Percentiles rank a stretch among this genome's conserved stretches.
Evolutionary conservation across 2,797 vertebrate species (phyloP).

Genomic region (Xiphophorus birchmanni): DNA sequence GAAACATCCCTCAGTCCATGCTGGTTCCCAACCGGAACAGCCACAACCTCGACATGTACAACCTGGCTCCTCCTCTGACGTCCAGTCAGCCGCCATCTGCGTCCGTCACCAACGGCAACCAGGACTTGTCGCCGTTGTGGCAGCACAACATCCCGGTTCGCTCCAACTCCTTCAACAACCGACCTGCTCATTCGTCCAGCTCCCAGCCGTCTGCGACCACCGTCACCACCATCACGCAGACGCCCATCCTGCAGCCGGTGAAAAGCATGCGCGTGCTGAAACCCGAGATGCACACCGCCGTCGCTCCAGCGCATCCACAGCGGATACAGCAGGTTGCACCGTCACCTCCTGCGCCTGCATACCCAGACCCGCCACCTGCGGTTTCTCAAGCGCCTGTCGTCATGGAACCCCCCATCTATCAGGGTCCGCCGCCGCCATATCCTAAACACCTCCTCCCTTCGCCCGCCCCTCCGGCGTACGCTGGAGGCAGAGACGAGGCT

Average conservation of each 20-base stretch:
- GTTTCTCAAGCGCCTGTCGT: slow-evolving; percentile 78
- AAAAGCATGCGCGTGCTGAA: slow-evolving; percentile 96
- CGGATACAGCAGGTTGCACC: slow-evolving; percentile 85
- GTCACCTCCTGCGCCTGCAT: slow-evolving; percentile 70
- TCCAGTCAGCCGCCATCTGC: slow-evolving; percentile 82
- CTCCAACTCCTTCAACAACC: slow-evolving; percentile 95
- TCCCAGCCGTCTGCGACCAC: slow-evolving; percentile 94
- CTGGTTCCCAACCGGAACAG: slow-evolving; percentile 92
- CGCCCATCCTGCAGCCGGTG: slow-evolving; percentile 93
- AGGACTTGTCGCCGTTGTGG: slow-evolving; percentile 87
- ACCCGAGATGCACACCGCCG: slow-evolving; percentile 93
- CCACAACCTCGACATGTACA: slow-evolving; percentile 93
- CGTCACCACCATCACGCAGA: slow-evolving; percentile 94
- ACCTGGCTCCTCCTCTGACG: slow-evolving; percentile 78
- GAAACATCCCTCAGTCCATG: slow-evolving; percentile 86
- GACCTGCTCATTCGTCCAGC: slow-evolving; percentile 81
- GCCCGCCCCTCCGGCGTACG: slow-evolving; percentile 80
- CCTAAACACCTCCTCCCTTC: slow-evolving; percentile 91
- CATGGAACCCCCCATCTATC: slow-evolving; percentile 91
- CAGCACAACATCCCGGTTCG: slow-evolving; percentile 86
- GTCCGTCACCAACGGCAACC: slow-evolving; percentile 81
- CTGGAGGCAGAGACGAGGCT: slow-evolving; percentile 82
- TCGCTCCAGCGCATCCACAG: slow-evolving; percentile 93
- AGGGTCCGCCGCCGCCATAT: slow-evolving; percentile 95
- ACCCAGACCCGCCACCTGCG: slow-evolving; percentile 82